Percentiles rank a stretch among this genome's conserved stretches.
These are phyloP conservation scores for Erythrocercus mccallii DNA, from an alignment of 2,113 vertebrate species.

Conservation along the genomic window DNA sequence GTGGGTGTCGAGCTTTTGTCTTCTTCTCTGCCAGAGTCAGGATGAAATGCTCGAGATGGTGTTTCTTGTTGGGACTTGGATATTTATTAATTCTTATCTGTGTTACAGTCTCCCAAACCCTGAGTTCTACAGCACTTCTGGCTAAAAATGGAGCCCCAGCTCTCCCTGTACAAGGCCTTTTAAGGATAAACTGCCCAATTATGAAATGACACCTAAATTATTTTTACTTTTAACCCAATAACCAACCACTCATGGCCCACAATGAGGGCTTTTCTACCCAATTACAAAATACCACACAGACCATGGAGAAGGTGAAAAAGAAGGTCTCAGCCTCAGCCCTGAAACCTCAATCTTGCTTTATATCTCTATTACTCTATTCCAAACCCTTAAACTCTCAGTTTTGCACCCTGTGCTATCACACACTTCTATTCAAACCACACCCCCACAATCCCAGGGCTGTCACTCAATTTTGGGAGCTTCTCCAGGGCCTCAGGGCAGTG, in stretches of 20 bases:
- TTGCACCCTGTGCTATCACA: not conserved
- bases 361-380: not conserved
- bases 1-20: not conserved
- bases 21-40: too few species aligned
- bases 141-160: not conserved
- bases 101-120: not conserved
- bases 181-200: not conserved
- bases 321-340: not conserved
- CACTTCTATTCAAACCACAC: not conserved
- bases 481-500: too few species aligned
- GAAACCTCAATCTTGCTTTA: not conserved
- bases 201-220: not conserved
- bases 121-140: not conserved
- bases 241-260: not conserved
- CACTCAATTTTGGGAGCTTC: not conserved
- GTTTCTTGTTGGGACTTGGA: not conserved
- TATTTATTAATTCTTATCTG: not conserved
- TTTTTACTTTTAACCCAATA: not conserved
- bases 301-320: not conserved
- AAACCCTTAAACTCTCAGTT: not conserved
- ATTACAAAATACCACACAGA: not conserved
- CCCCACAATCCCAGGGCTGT: not conserved
- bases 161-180: not conserved
- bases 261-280: accelerated
- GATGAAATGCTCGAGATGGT: not conserved